Conservation (phyloP, 2,888 invertebrate species). For the Drosophila meridionalis region DNA sequence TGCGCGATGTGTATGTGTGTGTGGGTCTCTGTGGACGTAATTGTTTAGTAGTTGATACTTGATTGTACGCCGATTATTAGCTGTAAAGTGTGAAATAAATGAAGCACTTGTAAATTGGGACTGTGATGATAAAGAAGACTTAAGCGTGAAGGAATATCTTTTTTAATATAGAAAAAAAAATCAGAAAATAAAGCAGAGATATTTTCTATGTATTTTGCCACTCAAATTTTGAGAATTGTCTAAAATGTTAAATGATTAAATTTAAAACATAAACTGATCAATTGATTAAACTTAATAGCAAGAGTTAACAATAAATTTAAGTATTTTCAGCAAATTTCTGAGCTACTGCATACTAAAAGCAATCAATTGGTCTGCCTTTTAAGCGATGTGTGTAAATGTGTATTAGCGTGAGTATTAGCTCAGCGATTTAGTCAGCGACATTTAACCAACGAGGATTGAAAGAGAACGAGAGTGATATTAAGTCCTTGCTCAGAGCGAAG, state of each 20-base stretch:
- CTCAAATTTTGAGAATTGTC: background rate
- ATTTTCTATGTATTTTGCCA: too few relatives aligned
- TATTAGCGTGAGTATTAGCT: background rate
- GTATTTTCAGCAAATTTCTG: background rate
- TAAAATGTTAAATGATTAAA: background rate
- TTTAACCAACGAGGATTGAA: too few relatives aligned
- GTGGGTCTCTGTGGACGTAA: slow-evolving; percentile 36
- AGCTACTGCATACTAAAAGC: too few relatives aligned
- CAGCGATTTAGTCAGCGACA: background rate
- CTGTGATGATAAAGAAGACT: background rate
- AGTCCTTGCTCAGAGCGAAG: background rate
- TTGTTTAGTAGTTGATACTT: slow-evolving; percentile 48
- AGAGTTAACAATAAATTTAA: background rate
- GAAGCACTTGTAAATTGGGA: background rate
- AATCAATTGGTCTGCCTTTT: background rate
- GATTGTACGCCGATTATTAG: slow-evolving; percentile 44
- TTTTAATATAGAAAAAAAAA: too few relatives aligned
- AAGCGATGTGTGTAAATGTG: background rate
- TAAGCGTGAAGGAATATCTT: background rate
- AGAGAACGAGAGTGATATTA: too few relatives aligned
- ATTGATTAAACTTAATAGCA: background rate
- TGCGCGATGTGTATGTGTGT: background rate
- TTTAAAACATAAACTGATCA: background rate
- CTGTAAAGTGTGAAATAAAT: slow-evolving; percentile 1
- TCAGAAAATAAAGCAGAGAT: too few relatives aligned